Percentiles rank a stretch among this genome's conserved stretches.
Evolutionary conservation across 37 sponge, comb jelly and placozoan genomes (phyloP).

Genomic region (Agelas oroides): DNA sequence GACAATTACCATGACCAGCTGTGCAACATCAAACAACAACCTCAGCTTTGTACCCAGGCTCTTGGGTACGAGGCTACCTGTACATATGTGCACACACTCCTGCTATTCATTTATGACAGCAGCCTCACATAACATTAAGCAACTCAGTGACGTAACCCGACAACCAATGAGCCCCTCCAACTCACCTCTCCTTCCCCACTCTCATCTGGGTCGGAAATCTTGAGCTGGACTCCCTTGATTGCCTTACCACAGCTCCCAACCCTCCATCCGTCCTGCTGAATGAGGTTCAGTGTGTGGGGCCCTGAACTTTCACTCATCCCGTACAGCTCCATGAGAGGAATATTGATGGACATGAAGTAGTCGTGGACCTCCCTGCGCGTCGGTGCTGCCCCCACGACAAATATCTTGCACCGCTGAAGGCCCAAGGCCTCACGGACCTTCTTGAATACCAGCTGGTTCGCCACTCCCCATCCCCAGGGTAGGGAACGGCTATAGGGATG

Average conservation of each 20-base stretch:
- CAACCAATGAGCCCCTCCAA: too few species aligned
- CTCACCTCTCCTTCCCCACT: constrained; percentile 92
- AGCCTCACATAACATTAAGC: too few species aligned
- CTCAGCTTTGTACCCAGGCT: too few species aligned
- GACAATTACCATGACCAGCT: too few species aligned
- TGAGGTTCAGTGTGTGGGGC: constrained; percentile 51
- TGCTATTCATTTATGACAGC: too few species aligned
- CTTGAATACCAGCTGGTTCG: constrained; percentile 69
- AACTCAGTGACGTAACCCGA: too few species aligned
- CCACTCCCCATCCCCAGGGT: constrained; percentile 76
- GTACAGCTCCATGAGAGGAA: constrained; percentile 91
- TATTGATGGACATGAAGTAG: constrained; percentile 86
- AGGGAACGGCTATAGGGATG: constrained; percentile 29
- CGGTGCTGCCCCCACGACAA: constrained; percentile 46
- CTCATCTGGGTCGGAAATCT: constrained; percentile 81
- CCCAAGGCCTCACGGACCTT: constrained; percentile 64
- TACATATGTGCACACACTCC: too few species aligned
- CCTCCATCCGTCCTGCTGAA: constrained; percentile 67
- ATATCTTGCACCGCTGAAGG: constrained; percentile 45
- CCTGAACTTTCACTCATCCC: constrained; percentile 81
- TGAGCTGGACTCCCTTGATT: constrained; percentile 65
- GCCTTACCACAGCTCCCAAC: constrained; percentile 73
- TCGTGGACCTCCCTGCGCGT: constrained; percentile 50
- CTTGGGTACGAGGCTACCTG: too few species aligned
- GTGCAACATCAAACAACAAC: too few species aligned